phyloP scores from a whole-genome alignment of 2,888 invertebrate genomes.

The Plebejus melissa region DNA sequence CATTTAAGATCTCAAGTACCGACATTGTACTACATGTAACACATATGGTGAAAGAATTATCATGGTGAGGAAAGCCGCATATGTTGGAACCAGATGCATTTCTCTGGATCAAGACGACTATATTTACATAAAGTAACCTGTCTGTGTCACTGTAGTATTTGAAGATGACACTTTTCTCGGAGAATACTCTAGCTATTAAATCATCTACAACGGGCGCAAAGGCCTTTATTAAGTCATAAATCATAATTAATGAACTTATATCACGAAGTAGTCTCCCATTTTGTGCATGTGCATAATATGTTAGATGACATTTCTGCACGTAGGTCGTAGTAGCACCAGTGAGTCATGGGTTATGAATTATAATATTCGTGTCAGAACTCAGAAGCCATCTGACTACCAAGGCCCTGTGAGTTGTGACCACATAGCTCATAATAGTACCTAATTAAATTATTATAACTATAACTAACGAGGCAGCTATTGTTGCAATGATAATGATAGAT shows the following conservation, averaged over 20 bases:
- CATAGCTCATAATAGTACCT: conserved; percentile 2
- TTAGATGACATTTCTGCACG: conserved; percentile 55
- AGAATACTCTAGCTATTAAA: too few species aligned
- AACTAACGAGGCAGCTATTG: not conserved
- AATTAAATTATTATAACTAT: not conserved
- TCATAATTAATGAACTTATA: not conserved
- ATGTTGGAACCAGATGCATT: not conserved
- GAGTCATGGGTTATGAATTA: conserved; percentile 32
- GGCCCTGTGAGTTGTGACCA: not conserved
- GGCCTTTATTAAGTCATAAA: too few species aligned
- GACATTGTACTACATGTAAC: not conserved
- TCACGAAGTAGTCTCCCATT: not conserved
- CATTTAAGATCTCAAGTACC: not conserved
- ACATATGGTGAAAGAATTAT: not conserved
- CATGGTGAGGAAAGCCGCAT: not conserved
- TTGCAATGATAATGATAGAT: not conserved
- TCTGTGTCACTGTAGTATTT: too few species aligned
- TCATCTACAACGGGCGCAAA: not conserved
- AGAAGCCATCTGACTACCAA: conserved; percentile 14
- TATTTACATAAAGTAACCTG: not conserved
- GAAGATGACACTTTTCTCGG: too few species aligned
- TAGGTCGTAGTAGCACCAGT: conserved; percentile 38
- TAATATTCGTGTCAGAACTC: conserved; percentile 30
- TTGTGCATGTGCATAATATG: not conserved
- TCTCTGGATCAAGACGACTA: not conserved